Conservation (phyloP, 1,140 invertebrate species). For the Acyrthosiphon pisum region DNA sequence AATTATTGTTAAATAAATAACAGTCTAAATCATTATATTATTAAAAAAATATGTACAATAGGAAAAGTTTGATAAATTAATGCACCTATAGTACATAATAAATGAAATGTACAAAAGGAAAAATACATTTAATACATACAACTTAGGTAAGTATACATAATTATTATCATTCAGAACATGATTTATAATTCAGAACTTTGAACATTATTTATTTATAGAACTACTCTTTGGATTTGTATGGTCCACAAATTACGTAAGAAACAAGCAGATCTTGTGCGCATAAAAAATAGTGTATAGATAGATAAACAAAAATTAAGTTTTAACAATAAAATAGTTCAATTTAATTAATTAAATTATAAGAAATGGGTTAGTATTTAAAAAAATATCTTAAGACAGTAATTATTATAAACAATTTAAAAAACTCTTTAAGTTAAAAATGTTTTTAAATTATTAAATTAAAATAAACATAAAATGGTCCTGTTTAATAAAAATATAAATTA, state of each 20-base stretch:
- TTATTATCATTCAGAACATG: conserved; percentile 33
- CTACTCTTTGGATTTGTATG: conserved; percentile 7
- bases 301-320: not conserved
- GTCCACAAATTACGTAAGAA: not conserved
- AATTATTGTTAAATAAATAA: conserved; percentile 41
- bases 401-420: not conserved
- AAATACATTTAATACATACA: conserved; percentile 34
- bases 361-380: conserved; percentile 16
- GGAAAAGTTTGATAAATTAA: conserved; percentile 45
- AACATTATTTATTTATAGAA: not conserved
- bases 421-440: not conserved
- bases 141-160: conserved; percentile 12
- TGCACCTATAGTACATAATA: conserved; percentile 29
- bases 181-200: not conserved
- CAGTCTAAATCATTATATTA: conserved; percentile 37
- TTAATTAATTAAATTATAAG: not conserved
- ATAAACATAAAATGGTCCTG: not conserved
- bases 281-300: conserved; percentile 25
- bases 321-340: not conserved
- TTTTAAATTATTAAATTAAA: not conserved
- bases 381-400: not conserved
- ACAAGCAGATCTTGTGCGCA: not conserved
- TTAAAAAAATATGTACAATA: conserved; percentile 50
- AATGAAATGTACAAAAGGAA: conserved; percentile 43
- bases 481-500: too few relatives aligned